Evolutionary conservation across 1,140 invertebrate genomes (phyloP).

Genomic region (Vollenhovia emeryi): DNA sequence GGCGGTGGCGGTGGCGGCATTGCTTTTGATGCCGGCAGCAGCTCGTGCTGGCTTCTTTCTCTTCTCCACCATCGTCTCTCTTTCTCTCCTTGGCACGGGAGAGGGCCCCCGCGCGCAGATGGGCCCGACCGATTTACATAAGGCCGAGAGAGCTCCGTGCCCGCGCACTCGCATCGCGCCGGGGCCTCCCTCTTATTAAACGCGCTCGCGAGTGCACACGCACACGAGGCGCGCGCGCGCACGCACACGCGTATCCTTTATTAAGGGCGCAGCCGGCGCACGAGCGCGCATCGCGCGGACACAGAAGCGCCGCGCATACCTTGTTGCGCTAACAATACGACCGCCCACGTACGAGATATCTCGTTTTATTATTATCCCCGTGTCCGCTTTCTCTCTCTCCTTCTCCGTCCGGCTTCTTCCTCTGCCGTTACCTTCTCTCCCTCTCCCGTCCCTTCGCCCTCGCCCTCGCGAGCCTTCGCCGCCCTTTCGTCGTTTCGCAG

Average conservation of each 20-base stretch:
- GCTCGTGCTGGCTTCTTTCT: slow-evolving; percentile 64
- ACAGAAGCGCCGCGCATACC: slow-evolving; percentile 82
- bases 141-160: slow-evolving; percentile 61
- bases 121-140: slow-evolving; percentile 76
- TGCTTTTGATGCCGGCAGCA: slow-evolving; percentile 78
- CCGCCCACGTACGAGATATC: slow-evolving; percentile 82
- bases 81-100: neutral
- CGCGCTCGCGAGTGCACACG: slow-evolving; percentile 53
- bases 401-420: neutral
- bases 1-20: slow-evolving; percentile 77
- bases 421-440: neutral
- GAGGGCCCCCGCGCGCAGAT: slow-evolving; percentile 68
- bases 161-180: slow-evolving; percentile 56
- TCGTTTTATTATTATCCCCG: slow-evolving; percentile 79
- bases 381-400: slow-evolving; percentile 60
- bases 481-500: slow-evolving; percentile 56
- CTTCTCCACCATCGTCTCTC: slow-evolving; percentile 2
- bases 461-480: neutral
- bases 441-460: slow-evolving; percentile 42
- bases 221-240: slow-evolving; percentile 35
- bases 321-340: slow-evolving; percentile 82
- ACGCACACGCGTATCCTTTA: slow-evolving; percentile 72
- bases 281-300: slow-evolving; percentile 72
- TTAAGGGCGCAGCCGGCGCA: slow-evolving; percentile 75
- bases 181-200: slow-evolving; percentile 73